Conservation (phyloP, 1,140 invertebrate species). For the Tetraneura akinire region DNA sequence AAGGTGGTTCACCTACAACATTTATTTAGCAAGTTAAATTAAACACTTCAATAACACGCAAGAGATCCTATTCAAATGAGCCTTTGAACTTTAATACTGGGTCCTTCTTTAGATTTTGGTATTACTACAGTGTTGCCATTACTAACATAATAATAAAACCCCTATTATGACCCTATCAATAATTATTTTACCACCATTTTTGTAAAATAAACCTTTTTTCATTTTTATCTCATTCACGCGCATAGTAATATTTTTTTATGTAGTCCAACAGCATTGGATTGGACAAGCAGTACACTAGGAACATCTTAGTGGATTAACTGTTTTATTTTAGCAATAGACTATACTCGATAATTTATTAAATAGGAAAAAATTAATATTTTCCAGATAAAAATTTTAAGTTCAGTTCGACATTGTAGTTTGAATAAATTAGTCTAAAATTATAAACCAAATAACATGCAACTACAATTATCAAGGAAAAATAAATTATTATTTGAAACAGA, state of each 20-base stretch:
- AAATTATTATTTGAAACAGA: not conserved
- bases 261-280: no score
- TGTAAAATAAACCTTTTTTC: not conserved
- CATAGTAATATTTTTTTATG: no score
- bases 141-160: not conserved
- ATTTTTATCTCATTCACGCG: conserved; percentile 22
- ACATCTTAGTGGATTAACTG: no score
- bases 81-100: not conserved
- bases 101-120: not conserved
- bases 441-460: not conserved
- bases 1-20: not conserved
- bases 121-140: conserved; percentile 7
- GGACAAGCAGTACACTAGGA: no score
- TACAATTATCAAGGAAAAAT: conserved; percentile 18
- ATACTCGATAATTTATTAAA: conserved; percentile 28
- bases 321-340: conserved; percentile 34
- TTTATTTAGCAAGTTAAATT: not conserved
- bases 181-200: not conserved
- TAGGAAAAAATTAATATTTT: conserved; percentile 33
- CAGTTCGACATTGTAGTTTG: not conserved
- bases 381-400: not conserved
- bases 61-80: conserved; percentile 37
- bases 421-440: conserved; percentile 16
- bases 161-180: no score
- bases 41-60: conserved; percentile 8